phyloP scores from a whole-genome alignment of 1,140 invertebrate genomes.

The Drosophila neocordata region DNA sequence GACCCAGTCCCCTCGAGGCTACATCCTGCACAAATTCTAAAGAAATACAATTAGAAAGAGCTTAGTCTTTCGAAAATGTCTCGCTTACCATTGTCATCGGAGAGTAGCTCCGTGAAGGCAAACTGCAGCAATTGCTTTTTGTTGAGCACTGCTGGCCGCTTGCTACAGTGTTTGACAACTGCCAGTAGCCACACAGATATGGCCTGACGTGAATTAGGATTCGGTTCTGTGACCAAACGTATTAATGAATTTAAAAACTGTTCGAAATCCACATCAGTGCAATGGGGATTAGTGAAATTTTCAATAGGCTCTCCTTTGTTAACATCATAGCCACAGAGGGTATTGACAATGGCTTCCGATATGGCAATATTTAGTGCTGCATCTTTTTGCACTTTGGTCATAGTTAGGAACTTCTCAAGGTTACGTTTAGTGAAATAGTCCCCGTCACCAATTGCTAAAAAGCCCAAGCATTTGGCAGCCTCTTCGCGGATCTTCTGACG shows the following conservation, averaged over 20 bases:
- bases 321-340: constrained; percentile 83
- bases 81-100: constrained; percentile 93
- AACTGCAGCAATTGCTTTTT: constrained; percentile 89
- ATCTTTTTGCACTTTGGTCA: constrained; percentile 77
- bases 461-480: constrained; percentile 75
- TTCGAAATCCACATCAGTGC: constrained; percentile 85
- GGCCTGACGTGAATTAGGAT: constrained; percentile 93
- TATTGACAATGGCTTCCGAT: constrained; percentile 77
- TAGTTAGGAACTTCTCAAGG: constrained; percentile 71
- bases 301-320: constrained; percentile 85
- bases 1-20: constrained; percentile 93
- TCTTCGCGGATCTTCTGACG: constrained; percentile 78
- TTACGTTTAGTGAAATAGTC: constrained; percentile 73
- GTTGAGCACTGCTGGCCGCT: constrained; percentile 86
- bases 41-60: background rate
- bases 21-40: constrained; percentile 95
- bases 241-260: constrained; percentile 89
- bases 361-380: constrained; percentile 81
- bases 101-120: constrained; percentile 93
- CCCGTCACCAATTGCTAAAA: constrained; percentile 81
- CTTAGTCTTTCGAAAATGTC: background rate
- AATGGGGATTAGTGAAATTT: constrained; percentile 84
- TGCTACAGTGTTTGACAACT: constrained; percentile 90
- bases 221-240: constrained; percentile 87
- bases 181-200: constrained; percentile 90